Evolutionary conservation across 2,113 vertebrate species (phyloP), one percentile per base, ranked within the genome.

Genomic region (Lagopus muta): DNA sequence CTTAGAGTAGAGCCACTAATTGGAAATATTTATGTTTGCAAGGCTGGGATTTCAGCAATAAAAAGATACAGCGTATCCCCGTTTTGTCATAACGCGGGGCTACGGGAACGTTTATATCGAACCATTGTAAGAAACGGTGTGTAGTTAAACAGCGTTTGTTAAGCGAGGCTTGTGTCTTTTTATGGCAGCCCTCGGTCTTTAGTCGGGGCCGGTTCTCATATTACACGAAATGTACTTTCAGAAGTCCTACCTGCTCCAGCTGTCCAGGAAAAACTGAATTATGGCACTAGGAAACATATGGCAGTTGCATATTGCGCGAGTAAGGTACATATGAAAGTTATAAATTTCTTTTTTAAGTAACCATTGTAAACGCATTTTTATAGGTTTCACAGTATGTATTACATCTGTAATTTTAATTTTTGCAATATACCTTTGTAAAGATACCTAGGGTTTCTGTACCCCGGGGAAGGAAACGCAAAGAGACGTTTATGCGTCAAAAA

Each of bases 291-390:
- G 97, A 98, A 98, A 98, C 98, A 98, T 96, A 98, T 97, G 97
- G 97, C 94, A 88, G 95, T 97, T 97, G 97, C 97, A 96, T 97
- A 96, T 98, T 97, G 97, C 95, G 60, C 86, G 86, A 96, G 96
- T 95, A 97, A 98, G 97, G 96, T 97, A 97, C 97, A 98, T 98
- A 98, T 98, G 98, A 97, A 98, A 97, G 97, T 98, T 98, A 98
- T 98, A 98, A 98, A 98, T 98, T 97, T 98, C 96, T 97, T 98
- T 97, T 97, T 97, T 97, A 97, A 98, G 97, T 98, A 96, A 97
- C 97, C 93, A 97, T 97, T 98, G 97, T 98, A 98, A 98, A 98
- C 97, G 97, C 97, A 88, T 97, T 96, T 98, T 98, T 98, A 98
- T 97, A 96, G 97, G 97, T 97, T 98, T 98, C 96, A 95, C 96